A percentile compares a stretch with the other conserved stretches of the same genome.
phyloP scores from a whole-genome alignment of 1,140 invertebrate genomes.

The Eupristina koningsbergeri region DNA sequence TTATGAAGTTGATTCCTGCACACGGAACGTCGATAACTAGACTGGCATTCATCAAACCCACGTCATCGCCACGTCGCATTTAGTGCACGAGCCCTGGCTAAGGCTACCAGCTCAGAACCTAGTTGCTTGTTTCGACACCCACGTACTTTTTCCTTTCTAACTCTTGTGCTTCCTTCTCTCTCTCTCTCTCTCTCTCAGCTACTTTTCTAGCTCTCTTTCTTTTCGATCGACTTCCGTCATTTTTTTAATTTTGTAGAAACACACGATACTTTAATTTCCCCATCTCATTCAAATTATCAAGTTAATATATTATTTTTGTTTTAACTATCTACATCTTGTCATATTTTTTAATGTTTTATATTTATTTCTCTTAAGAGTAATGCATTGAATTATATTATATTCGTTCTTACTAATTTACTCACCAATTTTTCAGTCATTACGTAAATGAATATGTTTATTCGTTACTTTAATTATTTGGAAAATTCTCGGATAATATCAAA shows the following conservation, averaged over 20 bases:
- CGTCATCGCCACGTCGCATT: conserved; percentile 41
- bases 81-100: conserved; percentile 7
- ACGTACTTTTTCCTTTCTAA: conserved; percentile 21
- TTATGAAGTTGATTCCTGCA: conserved; percentile 42
- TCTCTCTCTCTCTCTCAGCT: background rate
- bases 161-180: conserved; percentile 23
- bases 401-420: background rate
- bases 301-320: background rate
- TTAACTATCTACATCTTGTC: background rate
- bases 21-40: conserved; percentile 32
- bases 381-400: background rate
- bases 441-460: no score
- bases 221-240: no score
- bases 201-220: no score
- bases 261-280: no score
- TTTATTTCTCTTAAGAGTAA: background rate
- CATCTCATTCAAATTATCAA: background rate
- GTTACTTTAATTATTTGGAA: no score
- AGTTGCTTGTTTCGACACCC: conserved; percentile 13
- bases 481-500: no score
- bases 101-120: no score
- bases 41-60: conserved; percentile 49
- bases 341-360: background rate
- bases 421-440: no score
- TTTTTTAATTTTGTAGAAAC: no score